A percentile compares a stretch with the other conserved stretches of the same genome.
phyloP scores from a whole-genome alignment of 2,888 invertebrate species.

The Hololepta plana region DNA sequence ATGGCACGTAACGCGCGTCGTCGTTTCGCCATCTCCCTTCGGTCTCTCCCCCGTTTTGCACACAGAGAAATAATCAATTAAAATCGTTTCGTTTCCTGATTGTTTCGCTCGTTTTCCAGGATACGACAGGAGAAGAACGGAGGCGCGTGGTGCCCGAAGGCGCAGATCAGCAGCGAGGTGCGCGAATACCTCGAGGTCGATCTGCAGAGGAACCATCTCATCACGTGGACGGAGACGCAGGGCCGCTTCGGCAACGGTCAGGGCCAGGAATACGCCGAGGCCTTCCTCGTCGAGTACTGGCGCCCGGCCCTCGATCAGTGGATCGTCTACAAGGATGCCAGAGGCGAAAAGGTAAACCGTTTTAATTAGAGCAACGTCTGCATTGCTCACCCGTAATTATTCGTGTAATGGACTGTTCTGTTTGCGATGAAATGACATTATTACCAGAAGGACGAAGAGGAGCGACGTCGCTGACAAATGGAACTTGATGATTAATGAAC shows the following conservation, averaged over 20 bases:
- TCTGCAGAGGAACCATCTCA: constrained; percentile 51
- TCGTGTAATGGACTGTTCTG: not conserved
- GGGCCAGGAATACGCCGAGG: constrained; percentile 75
- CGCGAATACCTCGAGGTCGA: constrained; percentile 74
- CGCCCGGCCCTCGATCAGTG: constrained; percentile 47
- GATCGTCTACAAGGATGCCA: constrained; percentile 63
- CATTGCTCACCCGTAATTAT: not conserved
- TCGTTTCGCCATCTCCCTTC: constrained; percentile 3
- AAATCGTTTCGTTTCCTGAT: not conserved
- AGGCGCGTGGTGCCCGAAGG: constrained; percentile 86
- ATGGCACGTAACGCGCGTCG: constrained; percentile 20
- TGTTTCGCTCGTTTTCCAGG: constrained; percentile 32
- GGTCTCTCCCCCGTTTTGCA: not conserved
- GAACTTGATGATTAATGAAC: no score
- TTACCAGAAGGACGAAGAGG: no score
- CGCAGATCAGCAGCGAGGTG: constrained; percentile 53
- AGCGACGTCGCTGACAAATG: no score
- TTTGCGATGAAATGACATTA: not conserved
- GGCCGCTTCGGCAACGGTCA: constrained; percentile 83
- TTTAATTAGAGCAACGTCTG: constrained; percentile 1
- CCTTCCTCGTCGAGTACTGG: constrained; percentile 71
- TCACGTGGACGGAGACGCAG: constrained; percentile 76
- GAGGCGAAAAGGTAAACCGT: constrained; percentile 50
- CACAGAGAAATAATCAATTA: constrained; percentile 1
- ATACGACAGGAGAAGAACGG: constrained; percentile 72